phyloP scores from a whole-genome alignment of 2,113 vertebrate species.

The Nerophis ophidion region DNA sequence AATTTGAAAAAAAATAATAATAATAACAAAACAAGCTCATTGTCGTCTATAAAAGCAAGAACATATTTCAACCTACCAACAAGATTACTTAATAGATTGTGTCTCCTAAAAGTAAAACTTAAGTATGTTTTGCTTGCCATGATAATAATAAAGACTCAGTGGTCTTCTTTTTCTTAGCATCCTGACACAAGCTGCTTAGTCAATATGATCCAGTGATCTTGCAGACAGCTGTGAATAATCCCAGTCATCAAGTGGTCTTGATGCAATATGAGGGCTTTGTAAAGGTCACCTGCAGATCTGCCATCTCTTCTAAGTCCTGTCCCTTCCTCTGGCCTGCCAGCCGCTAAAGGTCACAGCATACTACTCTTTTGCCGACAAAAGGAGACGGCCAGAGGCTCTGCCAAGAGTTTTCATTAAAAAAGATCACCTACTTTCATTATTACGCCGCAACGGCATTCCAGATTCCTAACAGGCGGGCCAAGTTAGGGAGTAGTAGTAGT shows the following conservation, averaged over 20 bases:
- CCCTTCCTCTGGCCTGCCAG: conserved; percentile 44
- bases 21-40: too few species aligned
- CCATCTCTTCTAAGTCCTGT: conserved; percentile 62
- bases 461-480: conserved; percentile 18
- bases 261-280: conserved; percentile 58
- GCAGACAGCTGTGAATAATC: conserved; percentile 58
- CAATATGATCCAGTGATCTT: conserved; percentile 35
- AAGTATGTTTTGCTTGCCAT: too few species aligned
- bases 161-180: conserved; percentile 16
- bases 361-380: conserved; percentile 47
- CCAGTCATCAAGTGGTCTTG: conserved; percentile 61
- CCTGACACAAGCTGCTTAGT: conserved; percentile 11
- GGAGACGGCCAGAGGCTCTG: conserved; percentile 40
- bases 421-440: conserved; percentile 31
- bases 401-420: conserved; percentile 47
- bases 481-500: neutral
- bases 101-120: too few species aligned
- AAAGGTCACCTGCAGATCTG: conserved; percentile 65
- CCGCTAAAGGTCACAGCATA: conserved; percentile 64
- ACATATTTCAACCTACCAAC: too few species aligned
- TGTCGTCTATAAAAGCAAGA: too few species aligned
- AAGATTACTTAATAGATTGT: too few species aligned
- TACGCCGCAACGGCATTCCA: conserved; percentile 37
- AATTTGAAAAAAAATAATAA: too few species aligned
- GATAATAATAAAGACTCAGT: neutral